Conservation (phyloP, 2,113 vertebrate species). For the Toxostoma redivivum region DNA sequence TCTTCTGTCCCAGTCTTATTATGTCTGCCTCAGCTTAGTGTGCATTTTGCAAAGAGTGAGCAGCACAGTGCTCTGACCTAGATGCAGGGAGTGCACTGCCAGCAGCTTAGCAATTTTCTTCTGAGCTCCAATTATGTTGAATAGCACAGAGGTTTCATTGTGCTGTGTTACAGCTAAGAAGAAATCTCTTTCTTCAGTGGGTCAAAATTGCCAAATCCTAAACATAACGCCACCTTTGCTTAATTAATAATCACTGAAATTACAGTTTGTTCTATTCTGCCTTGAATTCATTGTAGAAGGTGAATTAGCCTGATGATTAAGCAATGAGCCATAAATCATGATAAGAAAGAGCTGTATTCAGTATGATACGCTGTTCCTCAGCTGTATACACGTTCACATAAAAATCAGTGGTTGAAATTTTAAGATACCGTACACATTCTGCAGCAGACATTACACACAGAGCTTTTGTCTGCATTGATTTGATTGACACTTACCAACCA, state of each 20-base stretch:
- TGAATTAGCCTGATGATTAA: not conserved
- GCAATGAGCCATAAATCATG: not conserved
- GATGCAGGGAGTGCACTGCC: not conserved
- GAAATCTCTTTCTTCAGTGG: not conserved
- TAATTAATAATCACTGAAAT: not conserved
- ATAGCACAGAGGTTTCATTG: not conserved
- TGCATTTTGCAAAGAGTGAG: not conserved
- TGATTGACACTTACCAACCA: not conserved
- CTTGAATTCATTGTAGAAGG: not conserved
- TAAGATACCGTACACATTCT: fast-evolving
- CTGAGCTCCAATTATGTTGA: not conserved
- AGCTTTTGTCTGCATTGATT: not conserved
- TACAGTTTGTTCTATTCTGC: not conserved
- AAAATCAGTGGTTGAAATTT: not conserved
- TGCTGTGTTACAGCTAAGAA: not conserved
- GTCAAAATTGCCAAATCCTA: not conserved
- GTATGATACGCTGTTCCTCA: not conserved
- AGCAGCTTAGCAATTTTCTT: constrained; percentile 12
- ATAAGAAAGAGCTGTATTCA: not conserved
- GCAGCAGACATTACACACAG: not conserved
- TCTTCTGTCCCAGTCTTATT: not conserved
- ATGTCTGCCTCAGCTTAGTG: not conserved
- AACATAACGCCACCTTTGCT: not conserved
- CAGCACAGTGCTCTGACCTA: constrained; percentile 9
- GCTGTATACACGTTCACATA: not conserved